Base-by-base conservation (phyloP, 2,888 invertebrate genomes). In the Caenorhabditis macrosperma region DNA sequence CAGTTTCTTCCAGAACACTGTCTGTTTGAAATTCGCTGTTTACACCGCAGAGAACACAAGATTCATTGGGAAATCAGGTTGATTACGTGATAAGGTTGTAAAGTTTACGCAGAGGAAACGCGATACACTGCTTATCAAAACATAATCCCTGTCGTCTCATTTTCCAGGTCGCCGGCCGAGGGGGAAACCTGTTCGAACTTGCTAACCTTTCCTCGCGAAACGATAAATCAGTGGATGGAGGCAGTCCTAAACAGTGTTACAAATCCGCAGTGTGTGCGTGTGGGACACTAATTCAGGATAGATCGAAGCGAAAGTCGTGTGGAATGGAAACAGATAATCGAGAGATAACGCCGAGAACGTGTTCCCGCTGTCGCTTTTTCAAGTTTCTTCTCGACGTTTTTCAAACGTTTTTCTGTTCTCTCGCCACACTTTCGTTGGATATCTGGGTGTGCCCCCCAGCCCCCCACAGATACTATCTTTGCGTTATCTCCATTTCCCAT, bases 151-250 rank as follows among this genome's bases (percentile, higher is more conserved):
- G 33, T 46, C 35, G 48, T 24, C 33, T 59, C 57, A 4, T 15
- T 44, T 44, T 71, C 24, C 69, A 71, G 60, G 69, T 71, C 60
- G 48, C 38, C 44, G 44, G 17, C 20, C 24, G 50, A 24, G 20
- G n/a, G n/a, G 3, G 46, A 66, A 71, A 71, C 69, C 69, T 71
- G 69, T 71, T 38, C 59, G 35, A 54, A 71, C 69, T 71, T 61
- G 60, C 69, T 71, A 61, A 71, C 69, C 69, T 71, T 69, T 69
- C 38, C 20, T 28, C 50, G 54, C 69, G 69, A 71, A 71, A 54
- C 69, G 61, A 71, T 61, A 44, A 71, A 71, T 71, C 60, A 61
- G n/a, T 38, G 44, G 61, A 61, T 71, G 30, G n/a, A n/a, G n/a
- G n/a, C 52, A 50, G 57, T 54, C 52, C 52, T 22, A 28, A 59